Evolutionary conservation across 2,113 vertebrate genomes (phyloP), one percentile per base, ranked within the genome.

Genomic region (Manacus vitellinus): DNA sequence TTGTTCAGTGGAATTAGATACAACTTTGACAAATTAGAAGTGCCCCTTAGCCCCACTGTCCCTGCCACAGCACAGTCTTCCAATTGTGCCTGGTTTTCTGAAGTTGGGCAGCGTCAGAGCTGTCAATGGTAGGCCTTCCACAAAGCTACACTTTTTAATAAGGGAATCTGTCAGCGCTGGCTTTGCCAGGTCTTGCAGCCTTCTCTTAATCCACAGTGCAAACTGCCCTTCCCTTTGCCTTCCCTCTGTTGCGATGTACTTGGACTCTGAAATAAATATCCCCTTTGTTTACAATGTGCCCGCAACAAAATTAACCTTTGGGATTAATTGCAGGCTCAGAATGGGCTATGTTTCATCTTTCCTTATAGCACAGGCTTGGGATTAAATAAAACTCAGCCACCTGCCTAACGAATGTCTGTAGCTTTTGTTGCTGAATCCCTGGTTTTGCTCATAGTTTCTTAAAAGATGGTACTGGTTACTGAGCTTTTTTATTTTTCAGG

Each of bases 1-100:
- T 98, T 98, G 98, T 98, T 98, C 98, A 47, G 93, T 97, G 98
- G 98, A 99, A 98, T 98, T 97, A 98, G 98, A 98, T 98, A 98
- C 98, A 98, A 98, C 98, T 98, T 97, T 97, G 98, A 98, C 98
- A 98, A 98, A 99, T 99, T 98, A 98, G 98, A 98, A 96, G 96
- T 93, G 97, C 96, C 97, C 94, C 79, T 83, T 76, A 85, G 95
- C 97, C 97, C 96, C 67, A 51, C 83, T 83, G 95, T 97, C 97
- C 95, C 92, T 47, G 43, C 91, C 51, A 27, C 83, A 94, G 94
- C 92, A 99, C 98, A 99, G 98, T 97, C 95, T 92, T 37, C 97
- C 97, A 94, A 98, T 99, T 99, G 98, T 99, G 96, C 78, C 61
- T 75, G 74, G 54, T 79, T 94, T 97, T 98, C 97, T 98, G 98